A percentile compares a stretch with the other conserved stretches of the same genome.
Evolutionary conservation across 1,140 invertebrate genomes (phyloP).

Genomic region (Sarcophaga bullata): DNA sequence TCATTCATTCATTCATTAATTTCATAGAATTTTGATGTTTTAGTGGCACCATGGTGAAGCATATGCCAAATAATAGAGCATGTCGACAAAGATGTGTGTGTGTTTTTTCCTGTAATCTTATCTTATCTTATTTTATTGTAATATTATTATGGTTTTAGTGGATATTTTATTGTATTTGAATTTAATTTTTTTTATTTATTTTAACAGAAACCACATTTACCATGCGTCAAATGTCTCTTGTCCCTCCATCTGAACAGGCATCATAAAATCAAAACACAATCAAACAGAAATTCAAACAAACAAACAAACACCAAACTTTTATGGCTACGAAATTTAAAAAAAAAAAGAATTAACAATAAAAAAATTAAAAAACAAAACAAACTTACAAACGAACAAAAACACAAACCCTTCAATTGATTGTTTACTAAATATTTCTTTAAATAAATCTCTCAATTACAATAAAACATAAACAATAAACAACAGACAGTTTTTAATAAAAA

Average conservation of each 20-base stretch:
- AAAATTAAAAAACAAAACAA: neutral
- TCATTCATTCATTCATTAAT: too few species aligned
- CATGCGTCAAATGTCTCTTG: slow-evolving; percentile 62
- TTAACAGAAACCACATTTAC: slow-evolving; percentile 61
- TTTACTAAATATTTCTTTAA: neutral
- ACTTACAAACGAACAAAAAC: neutral
- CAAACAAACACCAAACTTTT: neutral
- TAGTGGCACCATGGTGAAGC: too few species aligned
- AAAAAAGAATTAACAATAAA: too few species aligned
- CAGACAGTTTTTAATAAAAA: too few species aligned
- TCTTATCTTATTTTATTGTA: too few species aligned
- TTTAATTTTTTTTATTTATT: slow-evolving; percentile 34
- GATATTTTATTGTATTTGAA: neutral
- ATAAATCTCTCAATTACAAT: too few species aligned
- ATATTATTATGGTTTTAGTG: neutral
- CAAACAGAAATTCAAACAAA: neutral
- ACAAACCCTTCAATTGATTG: neutral
- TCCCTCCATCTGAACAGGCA: slow-evolving; percentile 61
- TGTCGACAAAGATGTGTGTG: too few species aligned
- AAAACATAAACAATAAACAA: too few species aligned
- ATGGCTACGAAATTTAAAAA: slow-evolving; percentile 5
- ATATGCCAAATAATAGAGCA: too few species aligned
- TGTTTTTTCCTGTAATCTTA: too few species aligned
- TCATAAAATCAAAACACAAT: slow-evolving; percentile 57
- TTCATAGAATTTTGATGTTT: too few species aligned